Conservation (phyloP, 2,888 invertebrate genomes). For the Drosophila bunnanda region DNA sequence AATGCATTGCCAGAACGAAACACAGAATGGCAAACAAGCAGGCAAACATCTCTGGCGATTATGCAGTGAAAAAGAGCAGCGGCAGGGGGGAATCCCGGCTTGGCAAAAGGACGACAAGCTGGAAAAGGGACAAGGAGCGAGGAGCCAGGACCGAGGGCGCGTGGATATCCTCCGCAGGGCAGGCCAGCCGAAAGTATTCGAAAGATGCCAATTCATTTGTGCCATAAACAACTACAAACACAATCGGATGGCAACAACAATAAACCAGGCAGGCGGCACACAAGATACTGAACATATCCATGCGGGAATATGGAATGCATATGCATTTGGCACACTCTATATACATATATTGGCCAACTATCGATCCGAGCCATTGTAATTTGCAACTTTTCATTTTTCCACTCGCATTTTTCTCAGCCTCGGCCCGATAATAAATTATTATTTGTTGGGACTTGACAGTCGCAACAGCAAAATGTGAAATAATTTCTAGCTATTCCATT, state of each 20-base stretch:
- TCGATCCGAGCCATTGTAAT: slow-evolving; percentile 61
- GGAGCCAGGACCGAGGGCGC: slow-evolving; percentile 12
- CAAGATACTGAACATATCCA: slow-evolving; percentile 29
- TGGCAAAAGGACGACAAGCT: slow-evolving; percentile 8
- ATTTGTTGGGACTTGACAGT: slow-evolving; percentile 31
- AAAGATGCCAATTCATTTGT: slow-evolving; percentile 77
- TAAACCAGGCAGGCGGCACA: slow-evolving; percentile 11
- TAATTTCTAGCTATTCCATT: slow-evolving; percentile 26
- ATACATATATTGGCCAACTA: slow-evolving; percentile 44
- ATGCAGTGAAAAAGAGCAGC: slow-evolving; percentile 47
- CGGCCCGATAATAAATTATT: slow-evolving; percentile 32
- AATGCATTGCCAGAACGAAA: slow-evolving; percentile 62
- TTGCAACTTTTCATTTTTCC: slow-evolving; percentile 55
- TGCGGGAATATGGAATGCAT: slow-evolving; percentile 34
- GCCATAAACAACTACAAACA: slow-evolving; percentile 61
- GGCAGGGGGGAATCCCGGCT: slow-evolving; percentile 13
- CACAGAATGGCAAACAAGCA: slow-evolving; percentile 35
- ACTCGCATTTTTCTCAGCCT: slow-evolving; percentile 21
- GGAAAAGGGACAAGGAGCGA: slow-evolving; percentile 36
- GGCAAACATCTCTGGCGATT: slow-evolving; percentile 50
- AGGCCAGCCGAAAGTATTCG: slow-evolving; percentile 52
- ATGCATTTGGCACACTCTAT: slow-evolving; percentile 27
- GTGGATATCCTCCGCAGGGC: slow-evolving; percentile 40
- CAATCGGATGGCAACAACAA: slow-evolving; percentile 35
- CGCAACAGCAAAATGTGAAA: slow-evolving; percentile 20